Evolutionary conservation across 1,140 invertebrate genomes (phyloP).

Genomic region (Agrypnia vestita): DNA sequence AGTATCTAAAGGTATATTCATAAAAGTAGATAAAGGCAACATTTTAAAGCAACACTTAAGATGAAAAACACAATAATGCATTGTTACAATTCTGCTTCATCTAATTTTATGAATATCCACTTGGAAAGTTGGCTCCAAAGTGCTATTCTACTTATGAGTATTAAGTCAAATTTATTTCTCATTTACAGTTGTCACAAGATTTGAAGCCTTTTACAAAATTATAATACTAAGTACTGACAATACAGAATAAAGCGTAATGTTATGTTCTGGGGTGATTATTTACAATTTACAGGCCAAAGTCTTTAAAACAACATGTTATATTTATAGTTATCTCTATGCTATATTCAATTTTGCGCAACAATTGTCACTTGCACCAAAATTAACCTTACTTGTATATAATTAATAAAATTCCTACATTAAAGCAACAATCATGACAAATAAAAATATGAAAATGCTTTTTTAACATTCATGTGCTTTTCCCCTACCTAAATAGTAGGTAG

Average conservation of each 20-base stretch:
- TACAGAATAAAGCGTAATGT: constrained; percentile 62
- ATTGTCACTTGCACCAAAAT: constrained; percentile 55
- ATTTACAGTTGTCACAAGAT: constrained; percentile 51
- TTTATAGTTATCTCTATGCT: constrained; percentile 49
- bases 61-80: neutral
- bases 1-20: constrained; percentile 45
- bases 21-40: constrained; percentile 41
- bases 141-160: constrained; percentile 60
- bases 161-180: constrained; percentile 56
- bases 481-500: constrained; percentile 45
- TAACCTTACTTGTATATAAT: constrained; percentile 51
- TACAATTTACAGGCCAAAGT: constrained; percentile 61
- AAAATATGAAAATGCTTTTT: constrained; percentile 40
- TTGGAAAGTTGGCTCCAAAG: constrained; percentile 45
- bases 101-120: constrained; percentile 50
- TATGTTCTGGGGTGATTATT: constrained; percentile 60
- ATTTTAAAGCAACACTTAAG: constrained; percentile 1
- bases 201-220: constrained; percentile 56
- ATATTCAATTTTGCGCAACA: constrained; percentile 56
- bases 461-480: constrained; percentile 29
- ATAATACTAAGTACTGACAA: constrained; percentile 62
- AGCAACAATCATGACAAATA: constrained; percentile 57
- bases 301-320: constrained; percentile 58
- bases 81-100: constrained; percentile 28
- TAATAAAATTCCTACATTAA: constrained; percentile 51